Percentiles rank a stretch among this genome's conserved stretches.
phyloP scores from a whole-genome alignment of 2,113 vertebrate genomes.

The Dasyurus viverrinus region DNA sequence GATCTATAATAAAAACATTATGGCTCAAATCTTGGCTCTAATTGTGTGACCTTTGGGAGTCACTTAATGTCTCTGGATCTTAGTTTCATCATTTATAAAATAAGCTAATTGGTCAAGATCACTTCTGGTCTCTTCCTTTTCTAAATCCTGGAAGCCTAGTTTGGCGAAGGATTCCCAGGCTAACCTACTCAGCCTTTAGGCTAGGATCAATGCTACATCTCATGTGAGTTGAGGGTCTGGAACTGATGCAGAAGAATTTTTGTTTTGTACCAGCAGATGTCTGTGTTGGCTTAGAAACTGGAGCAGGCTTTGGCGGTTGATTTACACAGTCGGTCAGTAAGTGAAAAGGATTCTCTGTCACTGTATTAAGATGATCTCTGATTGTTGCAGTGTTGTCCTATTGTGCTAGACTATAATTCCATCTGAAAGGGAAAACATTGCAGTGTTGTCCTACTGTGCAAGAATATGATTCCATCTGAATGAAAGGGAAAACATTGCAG shows the following conservation, averaged over 20 bases:
- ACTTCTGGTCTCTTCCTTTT: neutral
- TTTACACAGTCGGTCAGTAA: slow-evolving; percentile 4
- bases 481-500: too few relatives aligned
- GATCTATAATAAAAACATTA: neutral
- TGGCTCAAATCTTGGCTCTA: neutral
- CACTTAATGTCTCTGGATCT: neutral
- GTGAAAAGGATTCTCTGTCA: neutral
- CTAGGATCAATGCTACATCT: neutral
- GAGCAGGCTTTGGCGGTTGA: neutral
- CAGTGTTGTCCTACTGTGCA: too few relatives aligned
- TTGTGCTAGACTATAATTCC: neutral
- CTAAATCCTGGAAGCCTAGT: neutral
- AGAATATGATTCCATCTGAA: too few relatives aligned
- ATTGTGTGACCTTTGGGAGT: neutral
- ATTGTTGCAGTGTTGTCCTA: neutral
- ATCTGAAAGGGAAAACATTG: neutral
- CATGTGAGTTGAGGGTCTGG: neutral
- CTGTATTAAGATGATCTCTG: slow-evolving; percentile 11
- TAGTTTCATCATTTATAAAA: neutral
- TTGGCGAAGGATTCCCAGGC: neutral
- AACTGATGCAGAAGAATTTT: neutral
- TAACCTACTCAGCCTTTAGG: neutral
- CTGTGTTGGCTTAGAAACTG: slow-evolving; percentile 32
- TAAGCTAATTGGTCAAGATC: neutral
- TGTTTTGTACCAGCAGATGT: neutral